Conservation (phyloP, 2,113 vertebrate genomes). For the Tragelaphus buxtoni region DNA sequence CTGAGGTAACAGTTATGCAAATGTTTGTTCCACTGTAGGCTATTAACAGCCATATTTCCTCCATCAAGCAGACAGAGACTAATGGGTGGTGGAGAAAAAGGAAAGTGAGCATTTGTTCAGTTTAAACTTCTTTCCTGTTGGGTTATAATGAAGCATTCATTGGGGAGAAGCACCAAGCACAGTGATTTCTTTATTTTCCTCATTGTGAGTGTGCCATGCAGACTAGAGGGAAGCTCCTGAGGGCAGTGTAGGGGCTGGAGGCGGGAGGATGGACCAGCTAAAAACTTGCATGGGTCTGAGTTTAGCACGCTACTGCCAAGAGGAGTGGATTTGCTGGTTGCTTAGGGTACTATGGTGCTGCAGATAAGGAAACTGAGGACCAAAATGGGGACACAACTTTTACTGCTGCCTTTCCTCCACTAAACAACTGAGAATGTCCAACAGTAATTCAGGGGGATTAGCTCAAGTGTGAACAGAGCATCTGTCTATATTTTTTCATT, state of each 20-base stretch:
- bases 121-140: conserved; percentile 65
- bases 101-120: conserved; percentile 75
- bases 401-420: background rate
- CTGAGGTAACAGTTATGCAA: conserved; percentile 88
- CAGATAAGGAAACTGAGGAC: background rate
- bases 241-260: background rate
- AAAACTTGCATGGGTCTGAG: background rate
- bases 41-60: conserved; percentile 84
- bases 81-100: conserved; percentile 72
- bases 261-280: background rate
- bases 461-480: background rate
- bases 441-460: background rate
- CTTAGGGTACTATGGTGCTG: no score
- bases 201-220: background rate
- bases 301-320: background rate
- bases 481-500: background rate
- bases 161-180: background rate
- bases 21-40: conserved; percentile 85
- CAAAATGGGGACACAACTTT: background rate
- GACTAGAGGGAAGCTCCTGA: background rate
- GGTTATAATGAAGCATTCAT: conserved; percentile 61
- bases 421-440: background rate
- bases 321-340: background rate
- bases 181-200: conserved; percentile 35
- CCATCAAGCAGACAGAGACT: conserved; percentile 80